phyloP scores from a whole-genome alignment of 2,797 vertebrate species.

The Lemur catta region DNA sequence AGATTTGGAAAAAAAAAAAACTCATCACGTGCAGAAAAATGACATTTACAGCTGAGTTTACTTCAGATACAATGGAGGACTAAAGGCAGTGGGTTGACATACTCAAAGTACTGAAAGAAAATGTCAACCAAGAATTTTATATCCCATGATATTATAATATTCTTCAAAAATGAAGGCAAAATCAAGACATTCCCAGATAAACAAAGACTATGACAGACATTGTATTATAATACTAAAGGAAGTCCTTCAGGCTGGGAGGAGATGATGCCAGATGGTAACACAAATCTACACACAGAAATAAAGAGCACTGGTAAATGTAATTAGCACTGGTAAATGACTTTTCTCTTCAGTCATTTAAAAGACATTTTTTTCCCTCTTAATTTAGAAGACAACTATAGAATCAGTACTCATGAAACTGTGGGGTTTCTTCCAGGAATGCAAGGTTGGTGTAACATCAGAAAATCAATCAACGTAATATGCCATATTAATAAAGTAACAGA shows the following conservation, averaged over 20 bases:
- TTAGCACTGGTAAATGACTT: neutral
- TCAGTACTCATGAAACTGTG: neutral
- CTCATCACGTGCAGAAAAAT: neutral
- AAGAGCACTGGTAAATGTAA: neutral
- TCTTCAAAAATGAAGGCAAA: neutral
- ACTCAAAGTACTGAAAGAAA: neutral
- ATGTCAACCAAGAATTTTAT: neutral
- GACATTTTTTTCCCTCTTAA: neutral
- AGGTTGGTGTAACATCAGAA: neutral
- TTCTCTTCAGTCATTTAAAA: neutral
- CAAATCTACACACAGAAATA: neutral
- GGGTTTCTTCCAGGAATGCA: neutral
- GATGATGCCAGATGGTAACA: neutral
- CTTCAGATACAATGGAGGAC: neutral
- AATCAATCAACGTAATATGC: neutral
- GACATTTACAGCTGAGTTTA: neutral
- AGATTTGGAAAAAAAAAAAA: neutral
- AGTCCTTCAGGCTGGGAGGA: neutral
- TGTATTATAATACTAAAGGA: neutral
- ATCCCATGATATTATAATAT: neutral
- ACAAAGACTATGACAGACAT: neutral
- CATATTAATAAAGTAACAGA: neutral
- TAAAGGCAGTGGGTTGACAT: neutral
- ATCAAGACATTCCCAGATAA: neutral
- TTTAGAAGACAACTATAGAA: neutral